Evolutionary conservation across 2,113 vertebrate species (phyloP).

Genomic region (Limanda limanda): DNA sequence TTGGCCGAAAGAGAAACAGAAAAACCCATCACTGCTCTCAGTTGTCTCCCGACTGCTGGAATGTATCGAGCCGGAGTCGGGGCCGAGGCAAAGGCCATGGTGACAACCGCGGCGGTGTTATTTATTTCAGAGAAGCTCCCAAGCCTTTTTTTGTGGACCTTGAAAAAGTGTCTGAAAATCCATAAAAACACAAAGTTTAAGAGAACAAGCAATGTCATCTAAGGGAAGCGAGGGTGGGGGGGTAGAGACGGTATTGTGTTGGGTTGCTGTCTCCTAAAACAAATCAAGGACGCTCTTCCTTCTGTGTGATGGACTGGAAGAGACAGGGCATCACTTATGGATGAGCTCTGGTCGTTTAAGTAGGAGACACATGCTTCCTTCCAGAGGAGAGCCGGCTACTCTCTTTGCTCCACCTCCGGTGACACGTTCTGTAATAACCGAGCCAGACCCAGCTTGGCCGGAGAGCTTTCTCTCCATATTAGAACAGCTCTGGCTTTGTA

Average conservation of each 20-base stretch:
- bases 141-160: constrained; percentile 23
- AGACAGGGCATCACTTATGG: constrained; percentile 78
- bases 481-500: constrained; percentile 57
- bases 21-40: constrained; percentile 43
- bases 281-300: constrained; percentile 59
- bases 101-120: constrained; percentile 26
- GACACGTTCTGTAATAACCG: constrained; percentile 39
- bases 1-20: constrained; percentile 44
- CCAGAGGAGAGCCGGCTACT: constrained; percentile 58
- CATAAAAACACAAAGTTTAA: constrained; percentile 30
- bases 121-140: constrained; percentile 21
- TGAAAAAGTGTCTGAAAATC: background rate
- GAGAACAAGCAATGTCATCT: constrained; percentile 24
- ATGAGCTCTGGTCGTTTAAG: constrained; percentile 74
- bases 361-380: constrained; percentile 68
- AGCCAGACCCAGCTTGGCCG: constrained; percentile 37
- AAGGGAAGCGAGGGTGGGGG: constrained; percentile 6
- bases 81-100: constrained; percentile 42
- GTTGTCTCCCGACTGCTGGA: constrained; percentile 63
- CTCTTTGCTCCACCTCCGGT: constrained; percentile 36
- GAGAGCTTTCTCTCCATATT: constrained; percentile 65
- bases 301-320: constrained; percentile 69
- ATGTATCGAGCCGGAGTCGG: constrained; percentile 57
- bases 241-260: constrained; percentile 33
- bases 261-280: constrained; percentile 47